Percentiles rank a stretch among this genome's conserved stretches.
Evolutionary conservation across 2,797 vertebrate genomes (phyloP).

Genomic region (Echiichthys vipera): DNA sequence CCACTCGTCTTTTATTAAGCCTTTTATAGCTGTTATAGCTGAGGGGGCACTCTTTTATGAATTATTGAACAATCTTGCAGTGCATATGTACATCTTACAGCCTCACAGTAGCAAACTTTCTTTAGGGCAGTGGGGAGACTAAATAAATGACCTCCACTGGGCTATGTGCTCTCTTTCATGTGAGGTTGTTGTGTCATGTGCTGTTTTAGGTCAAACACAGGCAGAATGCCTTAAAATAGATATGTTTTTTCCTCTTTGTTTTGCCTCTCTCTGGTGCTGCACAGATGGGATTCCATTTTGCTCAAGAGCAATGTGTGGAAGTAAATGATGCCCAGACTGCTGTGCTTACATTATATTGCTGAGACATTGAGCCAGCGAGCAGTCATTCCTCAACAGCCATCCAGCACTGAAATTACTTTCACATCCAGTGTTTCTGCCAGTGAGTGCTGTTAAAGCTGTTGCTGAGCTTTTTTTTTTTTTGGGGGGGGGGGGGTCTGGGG

Average conservation of each 20-base stretch:
- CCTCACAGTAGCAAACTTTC: slow-evolving; percentile 49
- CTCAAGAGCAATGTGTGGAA: slow-evolving; percentile 47
- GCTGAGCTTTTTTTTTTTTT: slow-evolving; percentile 11
- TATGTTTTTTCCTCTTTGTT: slow-evolving; percentile 44
- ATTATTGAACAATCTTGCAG: slow-evolving; percentile 73
- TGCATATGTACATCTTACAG: slow-evolving; percentile 54
- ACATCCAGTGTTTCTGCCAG: slow-evolving; percentile 17
- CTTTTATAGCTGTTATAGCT: slow-evolving; percentile 74
- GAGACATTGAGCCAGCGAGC: slow-evolving; percentile 18
- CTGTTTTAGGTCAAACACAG: slow-evolving; percentile 59
- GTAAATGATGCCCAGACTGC: slow-evolving; percentile 35
- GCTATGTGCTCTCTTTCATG: slow-evolving; percentile 46
- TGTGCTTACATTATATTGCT: slow-evolving; percentile 22
- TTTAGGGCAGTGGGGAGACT: slow-evolving; percentile 28
- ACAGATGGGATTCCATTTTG: slow-evolving; percentile 64
- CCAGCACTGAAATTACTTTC: slow-evolving; percentile 23
- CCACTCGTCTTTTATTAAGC: slow-evolving; percentile 73
- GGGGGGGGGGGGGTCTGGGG: no score
- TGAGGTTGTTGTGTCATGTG: slow-evolving; percentile 36
- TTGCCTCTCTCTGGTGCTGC: slow-evolving; percentile 40
- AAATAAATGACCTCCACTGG: slow-evolving; percentile 56
- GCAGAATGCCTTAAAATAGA: slow-evolving; percentile 59
- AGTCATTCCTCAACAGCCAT: slow-evolving; percentile 25
- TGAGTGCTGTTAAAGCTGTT: slow-evolving; percentile 27
- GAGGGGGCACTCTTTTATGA: slow-evolving; percentile 70